Evolutionary conservation across 1,140 invertebrate genomes (phyloP), one percentile per base, ranked within the genome.

Genomic region (Orussus abietinus): DNA sequence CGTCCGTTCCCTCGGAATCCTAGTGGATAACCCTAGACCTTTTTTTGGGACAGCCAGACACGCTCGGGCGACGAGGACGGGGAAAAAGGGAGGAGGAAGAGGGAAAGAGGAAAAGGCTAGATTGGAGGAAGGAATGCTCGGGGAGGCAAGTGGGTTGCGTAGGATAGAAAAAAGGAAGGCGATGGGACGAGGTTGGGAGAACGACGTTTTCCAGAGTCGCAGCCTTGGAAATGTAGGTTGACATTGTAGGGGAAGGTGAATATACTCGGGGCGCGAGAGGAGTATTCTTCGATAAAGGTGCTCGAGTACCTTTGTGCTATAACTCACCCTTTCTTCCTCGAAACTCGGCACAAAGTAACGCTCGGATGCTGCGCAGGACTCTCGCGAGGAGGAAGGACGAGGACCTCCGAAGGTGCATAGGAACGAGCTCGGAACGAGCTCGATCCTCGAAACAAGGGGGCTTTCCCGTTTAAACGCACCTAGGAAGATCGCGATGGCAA

Each of bases 201-300:
- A 45, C 39, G 30, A 45, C 44, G 48, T 43, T 47, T 59, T 51
- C 48, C 26, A 47, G 12, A 12, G 39, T 39, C 35, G 46, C 47
- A 50, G 56, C 43, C 47, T 40, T 48, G 53, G 51, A 45, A 64
- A 64, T 62, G 47, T 60, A 55, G 59, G 53, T 54, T 60, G 59
- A 51, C 51, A 48, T 48, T 52, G 49, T 51, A 45, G 52, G 53
- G 44, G 60, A 40, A 41, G 38, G 45, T 49, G 46, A 55, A 50
- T 57, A 56, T 58, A 55, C 51, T 60, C 57, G 57, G 60, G 55
- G 54, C 38, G 37, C 53, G n/a, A 37, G 51, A 53, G 48, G 60
- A 65, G 53, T 55, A 61, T 55, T 60, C 42, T 53, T 54, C 53
- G 57, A 64, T 63, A 60, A 63, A 63, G 58, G 48, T 57, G 36